Conservation (phyloP, 2,888 invertebrate genomes). For the Lomographa bimaculata region DNA sequence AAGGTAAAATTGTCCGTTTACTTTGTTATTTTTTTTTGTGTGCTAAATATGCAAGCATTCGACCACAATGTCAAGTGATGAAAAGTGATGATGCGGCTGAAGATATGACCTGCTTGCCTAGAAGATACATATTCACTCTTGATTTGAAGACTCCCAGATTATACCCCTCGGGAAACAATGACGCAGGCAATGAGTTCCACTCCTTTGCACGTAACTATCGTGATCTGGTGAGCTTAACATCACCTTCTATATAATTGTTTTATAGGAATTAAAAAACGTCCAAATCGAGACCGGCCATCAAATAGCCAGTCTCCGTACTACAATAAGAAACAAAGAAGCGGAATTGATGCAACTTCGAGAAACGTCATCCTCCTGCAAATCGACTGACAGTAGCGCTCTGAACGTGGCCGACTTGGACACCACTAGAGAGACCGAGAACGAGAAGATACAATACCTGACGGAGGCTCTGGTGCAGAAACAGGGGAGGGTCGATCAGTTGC, state of each 20-base stretch:
- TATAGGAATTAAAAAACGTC: slow-evolving; percentile 61
- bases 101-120: no score
- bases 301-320: slow-evolving; percentile 54
- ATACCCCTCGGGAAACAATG: no score
- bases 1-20: slow-evolving; percentile 63
- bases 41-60: no score
- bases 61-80: no score
- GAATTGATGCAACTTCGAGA: slow-evolving; percentile 55
- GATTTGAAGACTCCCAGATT: no score
- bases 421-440: slow-evolving; percentile 52
- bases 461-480: slow-evolving; percentile 94
- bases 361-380: slow-evolving; percentile 40
- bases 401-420: slow-evolving; percentile 72
- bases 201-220: no score
- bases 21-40: no score
- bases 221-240: no score
- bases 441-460: slow-evolving; percentile 86
- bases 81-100: no score
- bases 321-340: slow-evolving; percentile 59
- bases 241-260: no score
- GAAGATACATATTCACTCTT: no score
- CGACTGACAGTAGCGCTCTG: slow-evolving; percentile 58
- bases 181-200: no score
- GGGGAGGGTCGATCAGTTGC: slow-evolving; percentile 90
- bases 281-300: slow-evolving; percentile 63